Evolutionary conservation across 2,888 invertebrate species (phyloP).

Genomic region (Antheraea assamensis): DNA sequence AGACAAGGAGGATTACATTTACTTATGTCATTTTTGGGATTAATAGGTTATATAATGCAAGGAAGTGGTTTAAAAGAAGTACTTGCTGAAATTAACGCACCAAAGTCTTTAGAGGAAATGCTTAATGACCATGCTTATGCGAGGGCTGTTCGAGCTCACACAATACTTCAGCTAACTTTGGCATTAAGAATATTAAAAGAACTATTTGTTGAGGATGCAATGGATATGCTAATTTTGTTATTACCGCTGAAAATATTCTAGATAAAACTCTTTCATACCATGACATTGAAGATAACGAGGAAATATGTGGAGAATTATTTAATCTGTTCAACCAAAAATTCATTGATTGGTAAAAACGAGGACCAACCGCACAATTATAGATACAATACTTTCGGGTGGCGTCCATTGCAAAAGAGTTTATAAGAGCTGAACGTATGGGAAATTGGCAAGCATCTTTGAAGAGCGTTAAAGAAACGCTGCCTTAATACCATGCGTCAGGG

Average conservation of each 20-base stretch:
- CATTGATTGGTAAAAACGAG: slow-evolving; percentile 22
- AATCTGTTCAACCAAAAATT: slow-evolving; percentile 21
- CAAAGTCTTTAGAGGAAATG: slow-evolving; percentile 34
- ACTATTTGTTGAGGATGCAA: slow-evolving; percentile 35
- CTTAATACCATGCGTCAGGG: slow-evolving; percentile 43
- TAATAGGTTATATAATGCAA: slow-evolving; percentile 14
- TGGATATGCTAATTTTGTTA: slow-evolving; percentile 25
- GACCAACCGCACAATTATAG: slow-evolving; percentile 16
- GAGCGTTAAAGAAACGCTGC: slow-evolving; percentile 50
- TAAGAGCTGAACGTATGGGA: slow-evolving; percentile 55
- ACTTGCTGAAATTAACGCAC: slow-evolving; percentile 39
- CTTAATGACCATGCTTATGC: too few relatives aligned
- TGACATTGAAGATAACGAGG: slow-evolving; percentile 24
- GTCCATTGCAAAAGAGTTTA: slow-evolving; percentile 49
- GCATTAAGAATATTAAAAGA: slow-evolving; percentile 34
- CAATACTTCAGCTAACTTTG: slow-evolving; percentile 28
- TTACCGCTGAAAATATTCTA: slow-evolving; percentile 19
- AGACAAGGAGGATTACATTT: slow-evolving; percentile 45
- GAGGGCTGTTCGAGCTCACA: too few relatives aligned
- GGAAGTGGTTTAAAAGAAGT: slow-evolving; percentile 27
- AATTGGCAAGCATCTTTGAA: slow-evolving; percentile 56
- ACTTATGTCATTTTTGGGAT: slow-evolving; percentile 38
- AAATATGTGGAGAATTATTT: slow-evolving; percentile 26
- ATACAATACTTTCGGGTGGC: slow-evolving; percentile 51
- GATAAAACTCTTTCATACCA: slow-evolving; percentile 20